Evolutionary conservation across 1,140 invertebrate species (phyloP).

Genomic region (Camponotus floridanus): DNA sequence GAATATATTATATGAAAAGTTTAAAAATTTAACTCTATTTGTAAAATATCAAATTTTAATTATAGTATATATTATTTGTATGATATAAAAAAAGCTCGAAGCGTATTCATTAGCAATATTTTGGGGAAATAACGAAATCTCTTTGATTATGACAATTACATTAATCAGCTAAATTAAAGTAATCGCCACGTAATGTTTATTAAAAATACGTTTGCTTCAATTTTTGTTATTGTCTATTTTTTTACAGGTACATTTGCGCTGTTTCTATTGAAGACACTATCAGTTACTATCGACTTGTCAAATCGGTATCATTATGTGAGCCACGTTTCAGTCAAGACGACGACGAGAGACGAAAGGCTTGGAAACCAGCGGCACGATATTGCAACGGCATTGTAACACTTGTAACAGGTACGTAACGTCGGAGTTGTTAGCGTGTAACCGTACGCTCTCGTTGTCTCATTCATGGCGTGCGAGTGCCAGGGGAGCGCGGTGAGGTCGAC

Average conservation of each 20-base stretch:
- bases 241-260: background rate
- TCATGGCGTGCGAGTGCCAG: conserved; percentile 74
- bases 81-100: background rate
- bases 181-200: background rate
- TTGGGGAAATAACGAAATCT: too few species aligned
- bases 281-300: background rate
- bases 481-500: conserved; percentile 53
- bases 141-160: too few species aligned
- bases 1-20: background rate
- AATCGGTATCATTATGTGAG: conserved; percentile 34
- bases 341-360: conserved; percentile 22
- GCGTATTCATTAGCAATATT: background rate
- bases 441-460: conserved; percentile 81
- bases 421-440: conserved; percentile 66
- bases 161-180: too few species aligned
- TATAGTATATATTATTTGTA: background rate
- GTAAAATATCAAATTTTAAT: background rate
- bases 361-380: background rate
- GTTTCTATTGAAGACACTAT: background rate
- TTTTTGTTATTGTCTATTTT: background rate
- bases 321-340: background rate
- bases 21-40: background rate
- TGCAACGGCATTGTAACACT: conserved; percentile 67
- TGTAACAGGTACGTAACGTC: conserved; percentile 62
- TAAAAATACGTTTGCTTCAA: background rate